phyloP scores from a whole-genome alignment of 2,888 invertebrate genomes.

The Ferrisia virgata region DNA sequence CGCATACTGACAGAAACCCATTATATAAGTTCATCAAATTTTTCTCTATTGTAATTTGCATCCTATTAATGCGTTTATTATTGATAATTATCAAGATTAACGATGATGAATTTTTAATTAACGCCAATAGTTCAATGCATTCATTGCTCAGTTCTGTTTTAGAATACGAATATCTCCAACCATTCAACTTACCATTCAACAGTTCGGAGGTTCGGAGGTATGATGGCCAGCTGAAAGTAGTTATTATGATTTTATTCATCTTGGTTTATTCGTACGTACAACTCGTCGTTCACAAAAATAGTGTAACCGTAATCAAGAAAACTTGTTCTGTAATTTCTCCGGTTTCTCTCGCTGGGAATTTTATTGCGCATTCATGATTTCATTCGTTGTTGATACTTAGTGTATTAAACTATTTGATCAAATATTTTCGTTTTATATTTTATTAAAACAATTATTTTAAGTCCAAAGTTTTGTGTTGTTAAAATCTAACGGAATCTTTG shows the following conservation, averaged over 20 bases:
- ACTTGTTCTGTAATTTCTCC: constrained; percentile 8
- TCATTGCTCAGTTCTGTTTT: not conserved
- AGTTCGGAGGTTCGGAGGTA: not conserved
- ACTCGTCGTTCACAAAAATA: not conserved
- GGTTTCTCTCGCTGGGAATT: not conserved
- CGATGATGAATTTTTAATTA: too few relatives aligned
- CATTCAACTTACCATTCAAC: not conserved
- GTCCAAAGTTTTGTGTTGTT: not conserved
- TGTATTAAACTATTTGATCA: not conserved
- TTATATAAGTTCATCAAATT: too few relatives aligned
- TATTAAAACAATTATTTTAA: not conserved
- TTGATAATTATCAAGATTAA: too few relatives aligned
- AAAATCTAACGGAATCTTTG: not conserved
- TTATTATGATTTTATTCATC: not conserved
- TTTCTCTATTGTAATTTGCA: too few relatives aligned
- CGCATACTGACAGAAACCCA: too few relatives aligned
- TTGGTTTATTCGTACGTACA: not conserved
- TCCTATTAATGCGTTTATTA: too few relatives aligned
- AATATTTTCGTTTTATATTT: not conserved
- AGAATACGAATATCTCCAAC: not conserved
- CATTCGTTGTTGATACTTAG: not conserved
- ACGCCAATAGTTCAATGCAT: too few relatives aligned
- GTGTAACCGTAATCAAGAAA: not conserved
- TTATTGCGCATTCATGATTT: not conserved
- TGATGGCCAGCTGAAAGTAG: not conserved